Evolutionary conservation across 2,797 vertebrate species (phyloP), one percentile per base, ranked within the genome.

Genomic region (Eleutherodactylus coqui): DNA sequence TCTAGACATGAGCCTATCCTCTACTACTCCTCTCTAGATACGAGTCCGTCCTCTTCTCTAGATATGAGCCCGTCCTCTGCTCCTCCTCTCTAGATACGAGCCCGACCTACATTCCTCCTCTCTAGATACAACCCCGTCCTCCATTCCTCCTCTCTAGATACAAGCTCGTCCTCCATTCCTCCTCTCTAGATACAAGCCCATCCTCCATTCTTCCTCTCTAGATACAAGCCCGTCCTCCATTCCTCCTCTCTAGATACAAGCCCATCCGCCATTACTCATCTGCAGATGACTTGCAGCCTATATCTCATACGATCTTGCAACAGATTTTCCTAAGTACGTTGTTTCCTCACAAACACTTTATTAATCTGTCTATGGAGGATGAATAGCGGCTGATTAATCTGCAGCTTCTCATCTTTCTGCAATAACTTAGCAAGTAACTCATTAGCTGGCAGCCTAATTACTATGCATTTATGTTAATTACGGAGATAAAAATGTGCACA

Each of bases 401-500:
- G 80, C 82, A 80, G 75, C 67, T 79, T 87, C 85, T 86, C 85
- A 83, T 79, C 62, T 83, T 79, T 55, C 51, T 38, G 81, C 67
- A 84, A 72, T 87, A 84, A 64, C 43, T 58, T 60, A 79, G 82
- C 49, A 47, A 83, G 53, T 41, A 75, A 75, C 62, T 87, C 82
- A 79, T 87, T 86, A 85, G 49, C 60, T 82, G 70, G 47, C 75
- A 79, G 10, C 64, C 81, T 87, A 87, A 87, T 87, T 87, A 87
- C 75, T 84, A 87, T 87, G 86, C 81, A 84, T 84, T 87, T 87
- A 87, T 87, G 86, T 83, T 73, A 83, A 79, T 87, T 75, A 79
- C 43, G 0, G 32, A 75, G 41, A 27, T 49, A 73, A 11, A 75
- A 73, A 58, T 49, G 80, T 27, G 32, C 86, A 49, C 19, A 13